A percentile compares a stretch with the other conserved stretches of the same genome.
Evolutionary conservation across 2,797 vertebrate genomes (phyloP).

Genomic region (Ataeniobius toweri): DNA sequence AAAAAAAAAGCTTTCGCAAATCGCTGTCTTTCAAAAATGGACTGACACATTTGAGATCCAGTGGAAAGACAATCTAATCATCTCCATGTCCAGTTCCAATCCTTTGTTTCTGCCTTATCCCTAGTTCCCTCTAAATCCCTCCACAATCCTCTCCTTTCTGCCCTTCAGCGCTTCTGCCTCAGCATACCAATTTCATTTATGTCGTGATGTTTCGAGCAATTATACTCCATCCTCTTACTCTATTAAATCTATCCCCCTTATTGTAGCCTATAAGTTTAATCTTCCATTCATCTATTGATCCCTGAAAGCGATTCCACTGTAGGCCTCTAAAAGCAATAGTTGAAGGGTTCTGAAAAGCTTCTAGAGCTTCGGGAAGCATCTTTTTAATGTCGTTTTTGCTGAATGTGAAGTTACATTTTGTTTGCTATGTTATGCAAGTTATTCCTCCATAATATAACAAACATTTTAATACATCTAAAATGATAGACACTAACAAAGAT

Average conservation of each 20-base stretch:
- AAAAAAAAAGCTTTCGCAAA: not conserved
- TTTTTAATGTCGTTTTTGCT: not conserved
- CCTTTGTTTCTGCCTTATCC: slow-evolving; percentile 19
- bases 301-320: slow-evolving; percentile 31
- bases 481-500: not conserved
- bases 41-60: slow-evolving; percentile 25
- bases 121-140: slow-evolving; percentile 27
- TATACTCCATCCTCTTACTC: slow-evolving; percentile 18
- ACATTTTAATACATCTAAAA: not conserved
- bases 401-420: not conserved
- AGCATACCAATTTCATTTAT: slow-evolving; percentile 21
- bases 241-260: slow-evolving; percentile 6
- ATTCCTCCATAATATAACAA: not conserved
- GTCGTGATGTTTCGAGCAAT: slow-evolving; percentile 16
- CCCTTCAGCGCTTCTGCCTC: slow-evolving; percentile 24
- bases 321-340: slow-evolving; percentile 27
- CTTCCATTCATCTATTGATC: slow-evolving; percentile 31
- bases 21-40: slow-evolving; percentile 16
- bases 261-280: slow-evolving; percentile 2
- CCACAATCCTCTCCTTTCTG: slow-evolving; percentile 26
- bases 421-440: not conserved
- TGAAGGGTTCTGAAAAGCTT: slow-evolving; percentile 28
- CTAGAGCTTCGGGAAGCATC: slow-evolving; percentile 14
- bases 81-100: slow-evolving; percentile 34
- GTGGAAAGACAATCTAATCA: slow-evolving; percentile 50